A percentile compares a stretch with the other conserved stretches of the same genome.
phyloP scores from a whole-genome alignment of 2,113 vertebrate genomes.

The Grammomys dolichurus region DNA sequence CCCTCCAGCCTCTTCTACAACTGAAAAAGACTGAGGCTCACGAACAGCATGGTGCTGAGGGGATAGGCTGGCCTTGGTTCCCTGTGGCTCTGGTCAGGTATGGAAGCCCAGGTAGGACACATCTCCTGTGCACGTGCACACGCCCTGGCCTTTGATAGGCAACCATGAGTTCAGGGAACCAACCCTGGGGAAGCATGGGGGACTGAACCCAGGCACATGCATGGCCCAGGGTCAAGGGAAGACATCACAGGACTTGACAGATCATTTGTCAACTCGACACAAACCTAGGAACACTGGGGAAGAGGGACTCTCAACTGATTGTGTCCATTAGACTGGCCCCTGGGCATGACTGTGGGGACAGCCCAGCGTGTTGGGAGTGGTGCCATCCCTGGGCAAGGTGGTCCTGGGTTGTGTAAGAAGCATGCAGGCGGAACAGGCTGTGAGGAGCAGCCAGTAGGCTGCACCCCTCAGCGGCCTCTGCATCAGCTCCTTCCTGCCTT shows the following conservation, averaged over 20 bases:
- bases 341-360: neutral
- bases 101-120: accelerated
- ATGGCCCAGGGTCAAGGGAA: neutral
- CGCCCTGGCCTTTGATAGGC: neutral
- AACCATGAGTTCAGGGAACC: neutral
- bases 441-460: neutral
- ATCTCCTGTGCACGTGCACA: neutral
- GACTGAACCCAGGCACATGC: accelerated
- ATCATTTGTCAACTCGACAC: neutral
- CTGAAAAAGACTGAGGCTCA: neutral
- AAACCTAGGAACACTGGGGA: neutral
- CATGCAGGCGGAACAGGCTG: neutral
- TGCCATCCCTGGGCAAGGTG: neutral
- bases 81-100: neutral
- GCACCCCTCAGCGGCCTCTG: neutral
- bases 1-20: too few relatives aligned
- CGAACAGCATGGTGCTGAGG: too few relatives aligned
- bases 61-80: too few relatives aligned
- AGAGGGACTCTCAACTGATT: neutral
- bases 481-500: neutral
- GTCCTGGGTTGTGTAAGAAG: neutral
- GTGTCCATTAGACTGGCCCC: neutral
- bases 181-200: neutral
- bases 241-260: neutral
- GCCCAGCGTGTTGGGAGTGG: neutral